phyloP scores from a whole-genome alignment of 2,888 invertebrate species.

The Microplitis manilae region DNA sequence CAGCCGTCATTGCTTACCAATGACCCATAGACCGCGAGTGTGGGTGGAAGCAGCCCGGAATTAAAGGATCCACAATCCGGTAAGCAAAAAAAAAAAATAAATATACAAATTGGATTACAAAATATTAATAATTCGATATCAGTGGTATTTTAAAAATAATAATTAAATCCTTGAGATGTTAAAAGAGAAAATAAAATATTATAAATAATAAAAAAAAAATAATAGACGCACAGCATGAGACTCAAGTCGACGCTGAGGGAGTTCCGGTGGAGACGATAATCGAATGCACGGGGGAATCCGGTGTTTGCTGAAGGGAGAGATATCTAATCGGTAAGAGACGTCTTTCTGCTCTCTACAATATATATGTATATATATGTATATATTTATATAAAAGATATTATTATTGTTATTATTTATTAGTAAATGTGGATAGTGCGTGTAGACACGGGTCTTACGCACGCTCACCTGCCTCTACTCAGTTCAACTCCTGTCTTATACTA shows the following conservation, averaged over 20 bases:
- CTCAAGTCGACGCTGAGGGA: slow-evolving; percentile 4
- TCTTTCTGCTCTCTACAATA: not conserved
- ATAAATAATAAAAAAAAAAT: not conserved
- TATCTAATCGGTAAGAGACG: slow-evolving; percentile 64
- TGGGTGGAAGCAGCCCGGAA: slow-evolving; percentile 65
- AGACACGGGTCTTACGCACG: not conserved
- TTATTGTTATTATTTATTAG: too few relatives aligned
- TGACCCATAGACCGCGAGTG: slow-evolving; percentile 64
- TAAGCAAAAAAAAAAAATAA: not conserved
- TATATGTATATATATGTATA: too few relatives aligned
- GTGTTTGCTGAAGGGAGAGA: slow-evolving; percentile 54
- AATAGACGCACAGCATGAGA: slow-evolving; percentile 16
- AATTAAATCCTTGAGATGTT: slow-evolving; percentile 8
- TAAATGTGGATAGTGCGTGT: too few relatives aligned
- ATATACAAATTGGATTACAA: not conserved
- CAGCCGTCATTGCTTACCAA: slow-evolving; percentile 64
- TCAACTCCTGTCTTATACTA: not conserved
- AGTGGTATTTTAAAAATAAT: slow-evolving; percentile 14
- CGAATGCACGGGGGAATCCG: slow-evolving; percentile 44
- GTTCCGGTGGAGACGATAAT: slow-evolving; percentile 36
- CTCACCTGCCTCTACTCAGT: slow-evolving; percentile 23
- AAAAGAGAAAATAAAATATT: slow-evolving; percentile 4
- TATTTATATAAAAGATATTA: too few relatives aligned
- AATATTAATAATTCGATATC: slow-evolving; percentile 11
- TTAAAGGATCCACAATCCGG: not conserved